These are phyloP conservation scores for Pseudocheirus occidentalis DNA, from an alignment of 2,797 vertebrate species.

Conservation along the genomic window DNA sequence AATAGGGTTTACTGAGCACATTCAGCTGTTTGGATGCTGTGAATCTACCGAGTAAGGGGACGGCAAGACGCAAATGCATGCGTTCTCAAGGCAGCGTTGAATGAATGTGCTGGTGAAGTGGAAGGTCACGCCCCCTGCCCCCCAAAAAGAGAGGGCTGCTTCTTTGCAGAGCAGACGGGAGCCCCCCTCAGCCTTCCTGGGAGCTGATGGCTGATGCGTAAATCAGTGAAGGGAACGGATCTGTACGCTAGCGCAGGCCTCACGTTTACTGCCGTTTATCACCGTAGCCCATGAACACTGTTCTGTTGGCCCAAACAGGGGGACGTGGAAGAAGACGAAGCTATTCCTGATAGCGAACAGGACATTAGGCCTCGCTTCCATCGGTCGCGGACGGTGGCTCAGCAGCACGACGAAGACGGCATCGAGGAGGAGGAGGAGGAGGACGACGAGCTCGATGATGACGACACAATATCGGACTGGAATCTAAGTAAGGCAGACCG, in stretches of 20 bases:
- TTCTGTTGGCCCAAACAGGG: conserved; percentile 84
- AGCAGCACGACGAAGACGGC: conserved; percentile 93
- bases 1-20: neutral
- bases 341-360: conserved; percentile 96
- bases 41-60: neutral
- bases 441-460: conserved; percentile 93
- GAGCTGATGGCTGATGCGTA: neutral
- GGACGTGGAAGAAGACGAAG: conserved; percentile 96
- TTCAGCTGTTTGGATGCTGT: neutral
- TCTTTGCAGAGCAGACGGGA: neutral
- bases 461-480: conserved; percentile 98
- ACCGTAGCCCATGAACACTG: conserved; percentile 8
- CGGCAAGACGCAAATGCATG: neutral
- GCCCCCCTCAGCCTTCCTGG: neutral
- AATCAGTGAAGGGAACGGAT: neutral
- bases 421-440: conserved; percentile 93
- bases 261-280: neutral
- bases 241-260: too few relatives aligned
- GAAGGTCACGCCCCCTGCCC: neutral
- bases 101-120: neutral
- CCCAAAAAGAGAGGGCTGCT: too few relatives aligned
- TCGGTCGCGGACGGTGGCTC: conserved; percentile 95
- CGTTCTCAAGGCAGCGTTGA: neutral
- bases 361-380: conserved; percentile 97
- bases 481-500: conserved; percentile 94